A percentile compares a stretch with the other conserved stretches of the same genome.
phyloP scores from a whole-genome alignment of 2,888 invertebrate genomes.

The Eueremaeus valkanovi region DNA sequence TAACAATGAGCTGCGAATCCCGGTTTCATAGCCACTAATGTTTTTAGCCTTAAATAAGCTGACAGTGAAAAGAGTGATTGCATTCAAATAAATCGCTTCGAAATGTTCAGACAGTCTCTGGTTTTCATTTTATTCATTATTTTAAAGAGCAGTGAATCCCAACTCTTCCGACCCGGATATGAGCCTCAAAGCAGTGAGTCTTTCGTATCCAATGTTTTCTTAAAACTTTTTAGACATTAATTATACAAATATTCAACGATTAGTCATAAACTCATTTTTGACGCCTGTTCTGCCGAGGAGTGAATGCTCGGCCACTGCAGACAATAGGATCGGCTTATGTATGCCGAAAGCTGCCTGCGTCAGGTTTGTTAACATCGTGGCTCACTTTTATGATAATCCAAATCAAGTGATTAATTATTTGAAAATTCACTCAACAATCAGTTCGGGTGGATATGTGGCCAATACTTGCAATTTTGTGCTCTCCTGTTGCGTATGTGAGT shows the following conservation, averaged over 20 bases:
- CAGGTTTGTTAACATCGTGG: too few species aligned
- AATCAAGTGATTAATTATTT: too few species aligned
- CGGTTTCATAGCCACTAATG: too few species aligned
- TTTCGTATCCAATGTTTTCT: not conserved
- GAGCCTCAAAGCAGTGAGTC: slow-evolving; percentile 39
- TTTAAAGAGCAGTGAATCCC: not conserved
- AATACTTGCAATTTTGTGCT: slow-evolving; percentile 42
- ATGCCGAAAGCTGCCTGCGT: slow-evolving; percentile 43
- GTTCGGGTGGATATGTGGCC: slow-evolving; percentile 43
- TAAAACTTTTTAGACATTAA: not conserved
- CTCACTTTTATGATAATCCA: too few species aligned
- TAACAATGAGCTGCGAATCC: not conserved
- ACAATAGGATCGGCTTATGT: slow-evolving; percentile 43
- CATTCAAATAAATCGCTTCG: not conserved
- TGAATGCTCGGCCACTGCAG: slow-evolving; percentile 43
- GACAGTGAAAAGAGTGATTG: not conserved
- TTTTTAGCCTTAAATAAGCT: slow-evolving; percentile 1
- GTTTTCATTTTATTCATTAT: not conserved
- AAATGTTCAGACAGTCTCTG: not conserved
- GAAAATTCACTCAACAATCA: not conserved
- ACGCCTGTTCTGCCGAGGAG: slow-evolving; percentile 38
- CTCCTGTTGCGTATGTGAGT: slow-evolving; percentile 44
- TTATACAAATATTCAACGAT: not conserved
- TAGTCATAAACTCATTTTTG: slow-evolving; percentile 41
- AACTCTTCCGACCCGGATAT: slow-evolving; percentile 38